These are phyloP conservation scores for Hippopotamyrus pictus DNA, from an alignment of 2,797 vertebrate genomes.

Conservation along the genomic window DNA sequence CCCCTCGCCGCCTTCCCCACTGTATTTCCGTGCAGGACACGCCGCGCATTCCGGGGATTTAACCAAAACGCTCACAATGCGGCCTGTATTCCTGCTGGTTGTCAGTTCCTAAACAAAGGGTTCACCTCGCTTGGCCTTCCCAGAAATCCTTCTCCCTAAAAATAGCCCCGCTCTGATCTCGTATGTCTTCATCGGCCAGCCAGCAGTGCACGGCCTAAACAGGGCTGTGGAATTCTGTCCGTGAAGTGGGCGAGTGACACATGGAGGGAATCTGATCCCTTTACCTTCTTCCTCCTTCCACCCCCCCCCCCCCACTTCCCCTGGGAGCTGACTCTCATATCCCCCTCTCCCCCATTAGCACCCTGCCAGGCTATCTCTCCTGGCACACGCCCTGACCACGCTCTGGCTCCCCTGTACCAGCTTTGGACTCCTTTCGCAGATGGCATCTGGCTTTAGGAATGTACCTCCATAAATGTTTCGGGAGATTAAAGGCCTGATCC, in stretches of 20 bases:
- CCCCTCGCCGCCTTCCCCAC: background rate
- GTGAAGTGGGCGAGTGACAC: background rate
- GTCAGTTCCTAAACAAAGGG: background rate
- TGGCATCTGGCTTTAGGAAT: background rate
- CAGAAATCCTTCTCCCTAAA: conserved; percentile 24
- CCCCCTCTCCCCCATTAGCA: background rate
- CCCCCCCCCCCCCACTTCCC: conserved; percentile 14
- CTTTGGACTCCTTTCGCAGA: background rate
- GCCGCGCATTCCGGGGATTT: background rate
- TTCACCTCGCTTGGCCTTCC: conserved; percentile 31
- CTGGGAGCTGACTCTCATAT: background rate
- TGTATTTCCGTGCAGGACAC: conserved; percentile 34
- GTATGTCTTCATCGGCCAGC: background rate
- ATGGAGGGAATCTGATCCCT: background rate
- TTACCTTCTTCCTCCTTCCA: background rate
- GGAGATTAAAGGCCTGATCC: background rate
- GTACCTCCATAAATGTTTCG: background rate
- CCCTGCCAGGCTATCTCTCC: background rate
- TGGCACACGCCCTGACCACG: background rate
- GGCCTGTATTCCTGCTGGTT: background rate
- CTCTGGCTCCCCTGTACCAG: background rate
- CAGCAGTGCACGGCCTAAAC: background rate
- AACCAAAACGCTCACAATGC: conserved; percentile 45
- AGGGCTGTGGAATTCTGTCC: background rate
- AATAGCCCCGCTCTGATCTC: background rate